Percentiles rank a stretch among this genome's conserved stretches.
Conservation (phyloP, 1,140 invertebrate species). For the Pteromalus puparum region DNA sequence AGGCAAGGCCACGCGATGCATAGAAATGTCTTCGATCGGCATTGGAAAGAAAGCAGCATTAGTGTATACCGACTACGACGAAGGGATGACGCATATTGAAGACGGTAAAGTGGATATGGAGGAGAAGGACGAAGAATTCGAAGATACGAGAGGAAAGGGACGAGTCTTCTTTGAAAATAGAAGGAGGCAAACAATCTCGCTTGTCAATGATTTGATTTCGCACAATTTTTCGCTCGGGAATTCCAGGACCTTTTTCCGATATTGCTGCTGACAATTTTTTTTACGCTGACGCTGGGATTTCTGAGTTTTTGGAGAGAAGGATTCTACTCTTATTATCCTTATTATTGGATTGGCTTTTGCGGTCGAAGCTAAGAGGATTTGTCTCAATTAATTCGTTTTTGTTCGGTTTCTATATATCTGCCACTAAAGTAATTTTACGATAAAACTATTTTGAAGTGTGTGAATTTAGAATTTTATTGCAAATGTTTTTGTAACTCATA, state of each 20-base stretch:
- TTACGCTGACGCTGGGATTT: background rate
- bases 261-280: background rate
- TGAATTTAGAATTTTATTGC: background rate
- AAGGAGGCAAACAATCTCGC: constrained; percentile 18
- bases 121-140: background rate
- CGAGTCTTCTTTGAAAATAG: background rate
- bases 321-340: background rate
- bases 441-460: background rate
- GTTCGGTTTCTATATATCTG: background rate
- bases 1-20: constrained; percentile 53
- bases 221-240: constrained; percentile 26
- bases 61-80: background rate
- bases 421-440: background rate
- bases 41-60: background rate
- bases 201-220: constrained; percentile 25
- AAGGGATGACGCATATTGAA: constrained; percentile 19
- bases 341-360: constrained; percentile 9
- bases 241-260: background rate
- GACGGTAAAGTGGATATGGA: background rate
- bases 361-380: background rate
- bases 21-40: constrained; percentile 57
- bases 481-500: background rate
- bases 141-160: background rate
- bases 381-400: background rate
- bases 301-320: background rate